A percentile compares a stretch with the other conserved stretches of the same genome.
These are phyloP conservation scores for Argyresthia goedartella DNA, from an alignment of 2,888 invertebrate genomes.

Conservation along the genomic window DNA sequence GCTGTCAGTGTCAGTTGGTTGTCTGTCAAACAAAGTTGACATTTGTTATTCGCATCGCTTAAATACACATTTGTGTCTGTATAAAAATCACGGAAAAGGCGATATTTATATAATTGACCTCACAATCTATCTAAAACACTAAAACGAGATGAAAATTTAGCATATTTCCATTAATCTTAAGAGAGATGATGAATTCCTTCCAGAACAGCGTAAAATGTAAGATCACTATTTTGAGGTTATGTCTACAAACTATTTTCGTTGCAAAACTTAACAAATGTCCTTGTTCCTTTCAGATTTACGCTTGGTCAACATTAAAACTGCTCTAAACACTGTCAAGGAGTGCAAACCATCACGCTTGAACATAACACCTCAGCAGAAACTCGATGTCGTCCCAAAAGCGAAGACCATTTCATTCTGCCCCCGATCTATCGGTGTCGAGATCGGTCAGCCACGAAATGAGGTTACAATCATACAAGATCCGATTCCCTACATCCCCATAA, in stretches of 20 bases:
- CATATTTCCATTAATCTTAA: too few relatives aligned
- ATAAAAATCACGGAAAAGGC: too few relatives aligned
- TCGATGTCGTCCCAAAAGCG: constrained; percentile 20
- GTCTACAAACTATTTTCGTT: neutral
- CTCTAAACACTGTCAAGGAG: constrained; percentile 38
- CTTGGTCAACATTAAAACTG: constrained; percentile 40
- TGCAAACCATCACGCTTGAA: constrained; percentile 23
- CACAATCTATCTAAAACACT: too few relatives aligned
- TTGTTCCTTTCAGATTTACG: constrained; percentile 42
- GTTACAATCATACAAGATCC: constrained; percentile 41
- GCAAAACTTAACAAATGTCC: neutral
- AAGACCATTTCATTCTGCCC: constrained; percentile 38
- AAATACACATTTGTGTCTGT: too few relatives aligned
- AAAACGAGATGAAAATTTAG: too few relatives aligned
- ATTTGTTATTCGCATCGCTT: too few relatives aligned
- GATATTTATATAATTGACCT: too few relatives aligned
- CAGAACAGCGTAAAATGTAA: constrained; percentile 51
- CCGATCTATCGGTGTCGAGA: constrained; percentile 40
- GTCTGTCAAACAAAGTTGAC: too few relatives aligned
- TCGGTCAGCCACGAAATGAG: constrained; percentile 27
- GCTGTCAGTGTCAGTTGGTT: too few relatives aligned
- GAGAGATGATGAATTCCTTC: constrained; percentile 41
- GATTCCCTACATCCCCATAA: constrained; percentile 46
- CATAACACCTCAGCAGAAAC: constrained; percentile 18
- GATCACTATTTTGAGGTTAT: constrained; percentile 38